Percentiles rank a stretch among this genome's conserved stretches.
phyloP scores from a whole-genome alignment of 2,113 vertebrate genomes.

The Ondatra zibethicus region DNA sequence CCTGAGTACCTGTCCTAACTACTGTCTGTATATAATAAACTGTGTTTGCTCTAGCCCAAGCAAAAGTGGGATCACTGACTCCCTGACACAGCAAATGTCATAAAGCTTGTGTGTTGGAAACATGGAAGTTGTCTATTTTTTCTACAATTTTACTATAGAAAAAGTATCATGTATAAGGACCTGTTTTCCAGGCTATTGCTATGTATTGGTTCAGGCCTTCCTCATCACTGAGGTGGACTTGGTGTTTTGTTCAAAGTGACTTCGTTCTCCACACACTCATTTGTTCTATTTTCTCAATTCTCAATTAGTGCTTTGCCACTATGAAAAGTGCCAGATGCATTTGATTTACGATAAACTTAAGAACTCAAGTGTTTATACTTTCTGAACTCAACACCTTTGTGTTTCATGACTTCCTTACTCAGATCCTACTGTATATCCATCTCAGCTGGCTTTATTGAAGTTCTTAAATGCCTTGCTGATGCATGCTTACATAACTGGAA shows the following conservation, averaged over 20 bases:
- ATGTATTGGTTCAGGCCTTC: too few species aligned
- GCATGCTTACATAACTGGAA: neutral
- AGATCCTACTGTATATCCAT: neutral
- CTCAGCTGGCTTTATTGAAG: neutral
- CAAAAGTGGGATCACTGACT: rapidly evolving
- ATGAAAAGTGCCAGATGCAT: neutral
- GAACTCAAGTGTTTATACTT: rapidly evolving
- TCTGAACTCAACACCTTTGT: rapidly evolving
- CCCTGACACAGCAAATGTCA: neutral
- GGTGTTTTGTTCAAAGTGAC: neutral
- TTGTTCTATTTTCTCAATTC: neutral
- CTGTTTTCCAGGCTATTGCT: neutral
- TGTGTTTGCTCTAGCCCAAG: neutral
- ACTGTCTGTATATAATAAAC: rapidly evolving
- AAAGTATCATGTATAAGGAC: too few species aligned
- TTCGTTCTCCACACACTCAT: neutral
- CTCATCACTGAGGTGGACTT: neutral
- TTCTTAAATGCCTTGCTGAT: neutral
- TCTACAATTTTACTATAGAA: neutral
- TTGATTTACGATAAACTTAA: neutral
- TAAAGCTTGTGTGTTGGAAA: neutral
- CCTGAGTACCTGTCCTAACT: neutral
- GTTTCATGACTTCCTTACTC: neutral
- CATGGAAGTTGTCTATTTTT: too few species aligned
- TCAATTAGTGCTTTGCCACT: neutral